Evolutionary conservation across 2,113 vertebrate species (phyloP).

Genomic region (Mus pahari): DNA sequence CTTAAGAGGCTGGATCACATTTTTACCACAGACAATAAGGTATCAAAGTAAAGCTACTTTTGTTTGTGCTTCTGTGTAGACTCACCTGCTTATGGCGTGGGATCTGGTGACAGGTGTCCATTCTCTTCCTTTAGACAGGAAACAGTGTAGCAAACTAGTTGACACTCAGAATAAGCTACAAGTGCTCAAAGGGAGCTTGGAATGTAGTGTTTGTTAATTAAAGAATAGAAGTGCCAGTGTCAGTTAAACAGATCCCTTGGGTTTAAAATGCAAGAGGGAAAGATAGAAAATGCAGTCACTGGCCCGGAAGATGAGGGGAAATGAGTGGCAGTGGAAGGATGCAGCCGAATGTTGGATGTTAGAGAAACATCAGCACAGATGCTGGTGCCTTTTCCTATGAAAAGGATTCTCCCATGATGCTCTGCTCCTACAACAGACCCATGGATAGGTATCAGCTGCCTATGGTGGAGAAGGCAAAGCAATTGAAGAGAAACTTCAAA

Average conservation of each 20-base stretch:
- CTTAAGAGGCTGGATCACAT: neutral
- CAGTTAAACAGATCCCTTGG: neutral
- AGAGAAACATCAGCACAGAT: neutral
- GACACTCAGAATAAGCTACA: neutral
- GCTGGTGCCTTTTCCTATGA: neutral
- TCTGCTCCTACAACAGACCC: neutral
- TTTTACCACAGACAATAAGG: neutral
- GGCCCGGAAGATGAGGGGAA: neutral
- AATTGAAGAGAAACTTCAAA: neutral
- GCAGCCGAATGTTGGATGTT: neutral
- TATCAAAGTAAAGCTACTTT: neutral
- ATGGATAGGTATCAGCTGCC: neutral
- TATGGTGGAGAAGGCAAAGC: neutral
- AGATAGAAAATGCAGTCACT: neutral
- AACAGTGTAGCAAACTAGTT: neutral
- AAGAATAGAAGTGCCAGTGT: neutral
- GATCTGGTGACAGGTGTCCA: neutral
- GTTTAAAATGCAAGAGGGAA: constrained; percentile 4
- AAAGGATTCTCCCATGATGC: neutral
- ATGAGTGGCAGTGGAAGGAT: neutral
- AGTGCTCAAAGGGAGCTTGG: neutral
- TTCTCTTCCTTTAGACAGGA: neutral
- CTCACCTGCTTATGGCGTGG: neutral
- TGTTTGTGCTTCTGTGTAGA: neutral
- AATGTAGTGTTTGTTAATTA: neutral